Evolutionary conservation across 2,797 vertebrate genomes (phyloP).

Genomic region (Columba guinea): DNA sequence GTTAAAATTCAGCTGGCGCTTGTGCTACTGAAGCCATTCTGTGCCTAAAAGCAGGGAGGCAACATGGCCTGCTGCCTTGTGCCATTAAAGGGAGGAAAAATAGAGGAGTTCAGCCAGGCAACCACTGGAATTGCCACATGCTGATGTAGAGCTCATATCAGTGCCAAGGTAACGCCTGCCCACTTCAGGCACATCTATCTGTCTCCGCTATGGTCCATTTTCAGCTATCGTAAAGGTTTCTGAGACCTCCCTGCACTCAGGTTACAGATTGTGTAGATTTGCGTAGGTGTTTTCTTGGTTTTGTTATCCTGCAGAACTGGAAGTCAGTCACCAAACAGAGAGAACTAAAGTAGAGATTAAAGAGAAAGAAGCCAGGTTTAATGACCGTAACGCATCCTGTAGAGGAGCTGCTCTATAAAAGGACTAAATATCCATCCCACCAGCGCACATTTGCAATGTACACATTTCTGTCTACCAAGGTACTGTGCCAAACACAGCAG

Average conservation of each 20-base stretch:
- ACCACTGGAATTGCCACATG: background rate
- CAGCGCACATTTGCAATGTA: background rate
- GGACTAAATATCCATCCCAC: conserved; percentile 1
- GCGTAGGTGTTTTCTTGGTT: background rate
- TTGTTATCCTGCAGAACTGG: conserved; percentile 5
- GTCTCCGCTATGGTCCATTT: background rate
- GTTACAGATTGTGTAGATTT: conserved; percentile 11
- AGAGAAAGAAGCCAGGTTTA: background rate
- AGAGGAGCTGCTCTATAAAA: background rate
- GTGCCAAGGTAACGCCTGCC: background rate
- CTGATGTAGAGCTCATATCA: background rate
- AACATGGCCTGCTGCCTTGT: background rate
- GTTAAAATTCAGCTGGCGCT: background rate
- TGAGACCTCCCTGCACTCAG: background rate
- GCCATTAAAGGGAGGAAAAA: background rate
- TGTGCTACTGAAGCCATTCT: background rate
- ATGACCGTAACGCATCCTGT: background rate
- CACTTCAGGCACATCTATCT: background rate
- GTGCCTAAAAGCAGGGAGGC: background rate
- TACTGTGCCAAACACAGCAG: conserved; percentile 10
- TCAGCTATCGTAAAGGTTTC: conserved; percentile 1
- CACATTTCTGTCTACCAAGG: conserved; percentile 24
- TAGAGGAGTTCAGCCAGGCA: background rate
- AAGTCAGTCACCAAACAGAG: background rate
- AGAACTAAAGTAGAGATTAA: background rate